Evolutionary conservation across 2,888 invertebrate species (phyloP).

Genomic region (Lissonota sp.): DNA sequence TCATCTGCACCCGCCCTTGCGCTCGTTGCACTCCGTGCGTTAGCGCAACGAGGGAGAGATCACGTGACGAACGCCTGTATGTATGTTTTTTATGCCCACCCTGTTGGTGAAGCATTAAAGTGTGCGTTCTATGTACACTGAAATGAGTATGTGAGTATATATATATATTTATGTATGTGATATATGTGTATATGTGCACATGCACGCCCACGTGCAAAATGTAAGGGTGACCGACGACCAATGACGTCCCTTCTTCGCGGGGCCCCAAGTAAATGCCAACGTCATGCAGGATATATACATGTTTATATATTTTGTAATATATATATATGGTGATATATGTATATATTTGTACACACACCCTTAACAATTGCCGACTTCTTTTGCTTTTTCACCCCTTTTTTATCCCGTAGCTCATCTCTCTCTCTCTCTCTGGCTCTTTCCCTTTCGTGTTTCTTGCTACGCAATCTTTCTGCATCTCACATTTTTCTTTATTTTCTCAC

Average conservation of each 20-base stretch:
- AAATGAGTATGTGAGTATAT: neutral
- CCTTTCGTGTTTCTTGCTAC: neutral
- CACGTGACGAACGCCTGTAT: slow-evolving; percentile 45
- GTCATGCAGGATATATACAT: slow-evolving; percentile 43
- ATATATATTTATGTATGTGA: neutral
- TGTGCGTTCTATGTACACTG: neutral
- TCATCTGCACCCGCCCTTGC: slow-evolving; percentile 60
- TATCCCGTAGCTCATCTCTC: slow-evolving; percentile 33
- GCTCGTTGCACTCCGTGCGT: slow-evolving; percentile 67
- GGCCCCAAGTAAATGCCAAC: slow-evolving; percentile 67
- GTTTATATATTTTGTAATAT: neutral
- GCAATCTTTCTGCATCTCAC: slow-evolving; percentile 4
- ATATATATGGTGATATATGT: neutral
- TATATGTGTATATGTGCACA: slow-evolving; percentile 49
- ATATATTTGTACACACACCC: no score
- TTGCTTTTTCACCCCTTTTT: slow-evolving; percentile 29
- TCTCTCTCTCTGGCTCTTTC: slow-evolving; percentile 27
- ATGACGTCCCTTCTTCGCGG: slow-evolving; percentile 74
- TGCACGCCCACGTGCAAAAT: slow-evolving; percentile 79
- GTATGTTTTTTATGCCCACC: neutral
- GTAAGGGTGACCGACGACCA: slow-evolving; percentile 79
- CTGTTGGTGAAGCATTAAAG: no score
- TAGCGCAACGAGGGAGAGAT: slow-evolving; percentile 58
- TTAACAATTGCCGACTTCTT: neutral
- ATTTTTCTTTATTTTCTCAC: neutral